Base-by-base conservation (phyloP, 2,888 invertebrate genomes). In the Azorinus chamasolen region DNA sequence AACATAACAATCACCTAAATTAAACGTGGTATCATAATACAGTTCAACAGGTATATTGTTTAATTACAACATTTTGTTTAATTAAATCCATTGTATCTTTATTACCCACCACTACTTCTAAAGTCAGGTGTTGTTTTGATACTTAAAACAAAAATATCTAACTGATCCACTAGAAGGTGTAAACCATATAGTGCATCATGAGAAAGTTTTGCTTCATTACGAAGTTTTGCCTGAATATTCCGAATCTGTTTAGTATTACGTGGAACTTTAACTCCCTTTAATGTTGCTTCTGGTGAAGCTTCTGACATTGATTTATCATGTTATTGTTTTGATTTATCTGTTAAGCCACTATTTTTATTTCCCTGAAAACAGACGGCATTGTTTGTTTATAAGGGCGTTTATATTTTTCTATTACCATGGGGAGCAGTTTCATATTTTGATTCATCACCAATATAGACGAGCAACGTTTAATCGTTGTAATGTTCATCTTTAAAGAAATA, bases 1-100 rank as follows among this genome's bases (percentile, higher is more conserved):
- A 6, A 73, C 66, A 45, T 66, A 73, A 66, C 66, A 73, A 50
- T 66, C 73, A 8, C 66, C 66, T 0, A 66, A 39, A 32, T 62
- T 55, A 45, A 73, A 76, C 2, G 70, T 70, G 43, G 70, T 70
- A 39, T 76, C 70, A 61, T 76, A 70, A 55, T 45, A 76, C 6
- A 76, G n/a, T 24, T 53, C 55, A 1, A 59, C 4, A 4, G 20
- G 18, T 2, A 25, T 22, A 20, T 69, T 55, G 18, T 75, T 75
- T 18, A 70, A 46, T 27, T 58, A 45, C 1, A 70, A n/a, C 5
- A 70, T 18, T 55, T 59, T 69, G 3, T 70, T 70, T 5, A 75
- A 24, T 70, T 69, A n/a, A 64, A 3, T 66, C 22, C 18, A 71
- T 57, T 16, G 66, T 1, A 45, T 61, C 71, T 32, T 22, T 57